A percentile compares a stretch with the other conserved stretches of the same genome.
Evolutionary conservation across 2,888 invertebrate species (phyloP).

Genomic region (Tricholauxania praeusta): DNA sequence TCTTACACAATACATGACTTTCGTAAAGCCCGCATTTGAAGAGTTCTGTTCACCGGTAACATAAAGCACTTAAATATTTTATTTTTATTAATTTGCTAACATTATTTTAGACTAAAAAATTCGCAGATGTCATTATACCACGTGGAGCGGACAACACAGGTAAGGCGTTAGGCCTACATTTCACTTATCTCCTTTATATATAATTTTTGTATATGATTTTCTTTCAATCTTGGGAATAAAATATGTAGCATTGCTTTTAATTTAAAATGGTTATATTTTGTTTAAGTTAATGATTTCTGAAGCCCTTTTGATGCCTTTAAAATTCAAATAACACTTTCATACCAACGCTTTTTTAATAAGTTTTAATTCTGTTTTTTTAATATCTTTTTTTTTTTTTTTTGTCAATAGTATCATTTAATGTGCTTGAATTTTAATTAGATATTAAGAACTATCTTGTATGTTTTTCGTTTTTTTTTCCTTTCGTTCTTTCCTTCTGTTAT

Average conservation of each 20-base stretch:
- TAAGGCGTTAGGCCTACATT: constrained; percentile 68
- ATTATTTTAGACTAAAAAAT: constrained; percentile 93
- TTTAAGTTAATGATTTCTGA: no score
- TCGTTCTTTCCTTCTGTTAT: constrained; percentile 34
- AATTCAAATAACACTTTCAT: neutral
- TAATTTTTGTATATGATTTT: neutral
- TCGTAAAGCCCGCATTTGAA: constrained; percentile 99
- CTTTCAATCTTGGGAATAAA: neutral
- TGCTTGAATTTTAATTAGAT: constrained; percentile 14
- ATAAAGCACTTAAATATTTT: constrained; percentile 46
- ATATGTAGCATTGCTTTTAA: neutral
- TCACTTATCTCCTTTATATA: no score
- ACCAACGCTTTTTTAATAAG: neutral
- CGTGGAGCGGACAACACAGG: constrained; percentile 97
- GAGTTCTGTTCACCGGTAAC: constrained; percentile 97
- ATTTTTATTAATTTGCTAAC: constrained; percentile 20
- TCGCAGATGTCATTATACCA: constrained; percentile 99
- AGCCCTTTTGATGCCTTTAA: no score
- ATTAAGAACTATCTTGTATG: constrained; percentile 43
- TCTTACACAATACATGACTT: constrained; percentile 95
- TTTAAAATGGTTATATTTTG: neutral
- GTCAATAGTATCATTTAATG: constrained; percentile 29
- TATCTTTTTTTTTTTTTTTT: constrained; percentile 10
- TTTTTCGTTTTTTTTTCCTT: constrained; percentile 52
- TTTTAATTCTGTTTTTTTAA: constrained; percentile 10